These are phyloP conservation scores for Bucorvus abyssinicus DNA, from an alignment of 2,797 vertebrate genomes.

Conservation along the genomic window DNA sequence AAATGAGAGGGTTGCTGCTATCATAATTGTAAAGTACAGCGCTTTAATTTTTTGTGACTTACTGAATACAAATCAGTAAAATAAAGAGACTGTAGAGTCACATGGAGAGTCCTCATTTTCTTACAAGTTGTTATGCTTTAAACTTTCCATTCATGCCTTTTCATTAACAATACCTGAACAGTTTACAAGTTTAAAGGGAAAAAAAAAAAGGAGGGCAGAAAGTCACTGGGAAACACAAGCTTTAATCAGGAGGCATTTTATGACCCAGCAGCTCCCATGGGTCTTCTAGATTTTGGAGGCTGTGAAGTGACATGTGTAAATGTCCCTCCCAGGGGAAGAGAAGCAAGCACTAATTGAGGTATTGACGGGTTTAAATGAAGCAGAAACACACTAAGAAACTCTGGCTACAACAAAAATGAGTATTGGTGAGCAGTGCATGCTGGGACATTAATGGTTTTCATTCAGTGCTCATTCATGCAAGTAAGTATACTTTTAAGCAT, in stretches of 20 bases:
- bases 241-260: slow-evolving; percentile 48
- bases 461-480: slow-evolving; percentile 70
- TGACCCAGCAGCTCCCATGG: slow-evolving; percentile 55
- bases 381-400: slow-evolving; percentile 74
- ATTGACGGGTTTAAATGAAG: slow-evolving; percentile 83
- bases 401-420: slow-evolving; percentile 4
- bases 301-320: slow-evolving; percentile 71
- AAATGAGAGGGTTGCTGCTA: neutral
- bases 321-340: slow-evolving; percentile 65
- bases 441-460: slow-evolving; percentile 66
- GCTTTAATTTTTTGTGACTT: slow-evolving; percentile 2
- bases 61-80: neutral
- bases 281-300: slow-evolving; percentile 45
- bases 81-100: neutral
- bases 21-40: slow-evolving; percentile 64
- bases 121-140: neutral
- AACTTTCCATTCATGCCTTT: neutral
- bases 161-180: neutral
- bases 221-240: neutral
- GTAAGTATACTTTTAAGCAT: slow-evolving; percentile 67
- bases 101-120: neutral
- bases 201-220: neutral
- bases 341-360: slow-evolving; percentile 78
- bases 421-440: slow-evolving; percentile 20
- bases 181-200: neutral